Conservation (phyloP, 53 echinoderm and acorn worm genomes). For the Holothuria leucospilota region DNA sequence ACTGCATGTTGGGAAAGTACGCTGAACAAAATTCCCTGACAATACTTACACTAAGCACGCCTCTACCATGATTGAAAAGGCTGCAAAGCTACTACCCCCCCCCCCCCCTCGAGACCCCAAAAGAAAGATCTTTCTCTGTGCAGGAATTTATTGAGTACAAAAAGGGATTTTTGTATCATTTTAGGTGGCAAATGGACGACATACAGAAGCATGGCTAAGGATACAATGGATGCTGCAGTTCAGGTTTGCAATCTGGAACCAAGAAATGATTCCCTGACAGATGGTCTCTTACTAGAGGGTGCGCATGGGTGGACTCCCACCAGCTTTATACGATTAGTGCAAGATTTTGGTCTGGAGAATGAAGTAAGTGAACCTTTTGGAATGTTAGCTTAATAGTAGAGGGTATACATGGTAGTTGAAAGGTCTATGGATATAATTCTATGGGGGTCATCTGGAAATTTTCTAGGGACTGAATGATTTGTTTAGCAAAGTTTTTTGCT, state of each 20-base stretch:
- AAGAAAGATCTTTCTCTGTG: too few species aligned
- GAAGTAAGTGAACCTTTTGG: conserved; percentile 59
- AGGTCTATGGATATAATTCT: background rate
- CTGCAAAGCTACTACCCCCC: too few species aligned
- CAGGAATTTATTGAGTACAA: too few species aligned
- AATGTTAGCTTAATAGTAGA: background rate
- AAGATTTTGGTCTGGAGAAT: conserved; percentile 95
- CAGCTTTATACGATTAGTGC: conserved; percentile 90
- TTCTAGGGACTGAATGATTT: too few species aligned
- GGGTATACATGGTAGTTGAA: background rate
- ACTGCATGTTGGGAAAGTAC: too few species aligned
- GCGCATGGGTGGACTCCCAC: conserved; percentile 92
- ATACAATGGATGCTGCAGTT: conserved; percentile 88
- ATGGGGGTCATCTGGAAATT: too few species aligned
- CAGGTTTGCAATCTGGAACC: conserved; percentile 76
- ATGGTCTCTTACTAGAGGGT: conserved; percentile 89
- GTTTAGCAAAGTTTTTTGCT: too few species aligned
- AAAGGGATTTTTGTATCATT: too few species aligned
- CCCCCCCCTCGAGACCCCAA: too few species aligned
- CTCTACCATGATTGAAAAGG: too few species aligned
- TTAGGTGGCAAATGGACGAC: conserved; percentile 92
- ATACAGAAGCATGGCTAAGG: conserved; percentile 92
- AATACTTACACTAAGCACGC: too few species aligned
- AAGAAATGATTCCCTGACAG: conserved; percentile 83
- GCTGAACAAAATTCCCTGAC: too few species aligned